These are phyloP conservation scores for Drosophila pachea DNA, from an alignment of 1,140 invertebrate genomes.

Conservation along the genomic window DNA sequence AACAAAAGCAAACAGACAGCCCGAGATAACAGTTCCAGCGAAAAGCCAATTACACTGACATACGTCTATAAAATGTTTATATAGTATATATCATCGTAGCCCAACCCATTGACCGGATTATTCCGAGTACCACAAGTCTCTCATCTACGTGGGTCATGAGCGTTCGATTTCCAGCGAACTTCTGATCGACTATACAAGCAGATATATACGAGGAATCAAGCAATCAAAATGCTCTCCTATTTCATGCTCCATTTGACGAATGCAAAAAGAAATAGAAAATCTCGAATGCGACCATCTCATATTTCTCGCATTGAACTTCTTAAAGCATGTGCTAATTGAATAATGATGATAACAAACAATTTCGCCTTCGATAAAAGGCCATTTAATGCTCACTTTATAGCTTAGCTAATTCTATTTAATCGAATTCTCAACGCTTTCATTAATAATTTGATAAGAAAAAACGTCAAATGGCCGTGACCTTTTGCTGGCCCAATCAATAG, in stretches of 20 bases:
- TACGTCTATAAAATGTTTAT: background rate
- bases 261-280: too few relatives aligned
- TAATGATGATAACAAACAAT: background rate
- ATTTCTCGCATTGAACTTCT: too few relatives aligned
- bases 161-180: constrained; percentile 2
- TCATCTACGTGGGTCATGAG: background rate
- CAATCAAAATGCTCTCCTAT: too few relatives aligned
- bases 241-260: too few relatives aligned
- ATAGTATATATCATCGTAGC: background rate
- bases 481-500: constrained; percentile 52
- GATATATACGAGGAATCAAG: background rate
- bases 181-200: background rate
- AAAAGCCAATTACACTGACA: constrained; percentile 13
- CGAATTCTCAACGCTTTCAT: background rate
- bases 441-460: background rate
- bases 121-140: constrained; percentile 3
- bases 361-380: background rate
- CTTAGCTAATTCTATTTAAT: too few relatives aligned
- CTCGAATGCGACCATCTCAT: background rate
- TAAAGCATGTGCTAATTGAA: constrained; percentile 2
- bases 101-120: background rate
- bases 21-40: constrained; percentile 15
- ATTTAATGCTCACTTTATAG: background rate
- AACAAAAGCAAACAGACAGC: constrained; percentile 15
- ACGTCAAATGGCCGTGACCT: background rate